phyloP scores from a whole-genome alignment of 2,888 invertebrate species.

The Mythimna pallens region DNA sequence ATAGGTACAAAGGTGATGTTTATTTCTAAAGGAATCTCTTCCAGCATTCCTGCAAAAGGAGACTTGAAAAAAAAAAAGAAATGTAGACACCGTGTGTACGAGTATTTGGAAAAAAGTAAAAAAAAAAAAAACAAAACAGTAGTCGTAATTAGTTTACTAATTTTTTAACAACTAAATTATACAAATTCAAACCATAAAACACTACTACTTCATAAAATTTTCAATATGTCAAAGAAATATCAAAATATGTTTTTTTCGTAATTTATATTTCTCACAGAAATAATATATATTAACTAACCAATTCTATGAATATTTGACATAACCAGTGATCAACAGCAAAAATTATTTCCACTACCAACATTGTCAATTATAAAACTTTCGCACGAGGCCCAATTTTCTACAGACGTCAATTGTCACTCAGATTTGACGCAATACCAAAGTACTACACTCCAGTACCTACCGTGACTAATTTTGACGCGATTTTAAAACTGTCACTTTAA shows the following conservation, averaged over 20 bases:
- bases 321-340: constrained; percentile 9
- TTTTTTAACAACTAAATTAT: too few relatives aligned
- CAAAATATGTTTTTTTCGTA: background rate
- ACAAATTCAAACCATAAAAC: too few relatives aligned
- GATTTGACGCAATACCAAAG: constrained; percentile 83
- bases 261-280: background rate
- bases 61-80: too few relatives aligned
- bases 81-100: too few relatives aligned
- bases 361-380: constrained; percentile 72
- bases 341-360: constrained; percentile 49
- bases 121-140: too few relatives aligned
- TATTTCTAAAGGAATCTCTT: too few relatives aligned
- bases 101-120: too few relatives aligned
- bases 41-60: too few relatives aligned
- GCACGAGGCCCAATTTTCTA: constrained; percentile 86
- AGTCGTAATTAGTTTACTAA: too few relatives aligned
- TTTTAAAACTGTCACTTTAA: constrained; percentile 86
- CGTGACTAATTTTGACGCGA: constrained; percentile 83
- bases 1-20: too few relatives aligned
- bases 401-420: constrained; percentile 86
- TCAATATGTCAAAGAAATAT: too few relatives aligned
- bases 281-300: background rate
- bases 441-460: constrained; percentile 77
- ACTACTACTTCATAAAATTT: too few relatives aligned
- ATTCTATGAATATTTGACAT: constrained; percentile 37